These are phyloP conservation scores for Hippoglossus stenolepis DNA, from an alignment of 2,113 vertebrate genomes.

Conservation along the genomic window DNA sequence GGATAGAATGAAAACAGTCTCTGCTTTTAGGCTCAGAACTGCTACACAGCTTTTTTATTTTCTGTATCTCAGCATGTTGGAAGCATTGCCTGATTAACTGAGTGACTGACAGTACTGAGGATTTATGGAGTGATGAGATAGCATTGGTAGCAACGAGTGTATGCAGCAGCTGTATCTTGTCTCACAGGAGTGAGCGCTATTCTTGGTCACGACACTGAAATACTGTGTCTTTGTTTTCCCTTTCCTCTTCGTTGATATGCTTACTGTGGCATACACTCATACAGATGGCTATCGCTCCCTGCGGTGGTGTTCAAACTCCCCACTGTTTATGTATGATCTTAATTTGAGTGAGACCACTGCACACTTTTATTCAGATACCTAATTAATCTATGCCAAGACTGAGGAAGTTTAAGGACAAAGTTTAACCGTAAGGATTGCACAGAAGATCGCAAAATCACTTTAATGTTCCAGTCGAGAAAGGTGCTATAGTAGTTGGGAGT, in stretches of 20 bases:
- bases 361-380: not conserved
- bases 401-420: constrained; percentile 62
- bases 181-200: constrained; percentile 49
- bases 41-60: constrained; percentile 29
- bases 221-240: constrained; percentile 63
- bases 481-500: not conserved
- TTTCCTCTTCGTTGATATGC: constrained; percentile 43
- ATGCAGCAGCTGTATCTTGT: constrained; percentile 61
- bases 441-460: constrained; percentile 4
- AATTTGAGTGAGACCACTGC: not conserved
- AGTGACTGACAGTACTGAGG: constrained; percentile 40
- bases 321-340: constrained; percentile 5
- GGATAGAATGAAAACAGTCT: constrained; percentile 6
- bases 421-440: constrained; percentile 14
- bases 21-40: constrained; percentile 11
- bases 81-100: constrained; percentile 23
- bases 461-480: not conserved
- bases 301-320: constrained; percentile 21
- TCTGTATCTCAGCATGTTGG: constrained; percentile 18
- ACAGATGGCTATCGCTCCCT: constrained; percentile 52
- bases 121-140: constrained; percentile 36
- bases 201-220: constrained; percentile 78
- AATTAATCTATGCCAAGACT: not conserved
- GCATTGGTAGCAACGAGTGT: constrained; percentile 20
- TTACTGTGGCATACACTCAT: constrained; percentile 49